Evolutionary conservation across 2,888 invertebrate genomes (phyloP), one percentile per base, ranked within the genome.

Genomic region (Drosophila paramelanica): DNA sequence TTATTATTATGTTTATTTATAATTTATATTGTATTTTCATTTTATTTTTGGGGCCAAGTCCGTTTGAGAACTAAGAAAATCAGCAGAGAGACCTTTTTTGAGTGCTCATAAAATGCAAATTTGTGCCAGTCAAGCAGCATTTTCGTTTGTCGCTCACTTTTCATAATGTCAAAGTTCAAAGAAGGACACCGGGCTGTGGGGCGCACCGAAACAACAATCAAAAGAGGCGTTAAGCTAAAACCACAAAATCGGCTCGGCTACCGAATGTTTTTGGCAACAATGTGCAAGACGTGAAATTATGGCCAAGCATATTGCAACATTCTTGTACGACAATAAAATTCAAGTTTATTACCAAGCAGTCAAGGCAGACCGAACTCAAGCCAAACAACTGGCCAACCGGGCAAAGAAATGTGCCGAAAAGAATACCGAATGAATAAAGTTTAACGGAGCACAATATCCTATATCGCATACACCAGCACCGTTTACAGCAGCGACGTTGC

Each of bases 281-380:
- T 84, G 83, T 87, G 77, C 57, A 79, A 47, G 75, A 58, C 58
- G 52, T 71, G 66, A 86, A 86, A 88, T 84, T 86, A 89, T 88
- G 82, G 79, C 77, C 79, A 83, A 85, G 83, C 83, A 89, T 88
- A 90, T 90, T 90, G 89, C 90, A 90, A 90, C 89, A 90, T 88
- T 86, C 90, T 88, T 90, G 89, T 82, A 73, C 80, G 73, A 88
- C 81, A 88, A 88, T 90, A 90, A 90, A 90, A 89, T 80, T 83
- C 71, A 79, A 88, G 77, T 88, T 89, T 89, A 89, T 85, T 88
- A 78, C 81, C 81, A 65, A 49, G 57, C 51, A 68, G 70, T 68
- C 60, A 51, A 50, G 1, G 36, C n/a, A 39, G 36, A 20, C 36
- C 10, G 20, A 45, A 20, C 51, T 17, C 14, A 14, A 38, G n/a